phyloP scores from a whole-genome alignment of 2,888 invertebrate genomes.

The Formica aserva region DNA sequence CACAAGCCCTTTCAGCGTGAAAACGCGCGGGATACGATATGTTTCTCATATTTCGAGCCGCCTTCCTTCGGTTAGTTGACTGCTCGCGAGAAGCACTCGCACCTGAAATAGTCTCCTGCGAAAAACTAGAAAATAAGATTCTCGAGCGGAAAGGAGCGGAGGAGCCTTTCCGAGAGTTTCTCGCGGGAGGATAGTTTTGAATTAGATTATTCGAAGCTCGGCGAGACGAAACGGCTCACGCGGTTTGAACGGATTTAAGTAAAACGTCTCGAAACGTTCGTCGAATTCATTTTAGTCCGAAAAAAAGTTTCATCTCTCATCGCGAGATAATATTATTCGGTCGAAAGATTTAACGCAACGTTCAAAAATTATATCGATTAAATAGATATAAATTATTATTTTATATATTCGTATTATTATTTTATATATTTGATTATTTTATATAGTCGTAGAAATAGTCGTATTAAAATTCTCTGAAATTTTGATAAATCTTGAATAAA shows the following conservation, averaged over 20 bases:
- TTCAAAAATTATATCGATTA: not conserved
- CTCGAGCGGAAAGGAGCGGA: conserved; percentile 20
- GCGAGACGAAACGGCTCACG: not conserved
- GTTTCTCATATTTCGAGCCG: conserved; percentile 70
- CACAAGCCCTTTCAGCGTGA: conserved; percentile 59
- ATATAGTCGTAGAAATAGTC: no score
- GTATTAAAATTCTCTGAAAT: no score
- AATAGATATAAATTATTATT: no score
- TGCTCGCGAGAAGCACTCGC: conserved; percentile 18
- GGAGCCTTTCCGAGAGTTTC: conserved; percentile 13
- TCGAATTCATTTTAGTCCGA: conserved; percentile 9
- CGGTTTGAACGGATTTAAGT: conserved; percentile 18
- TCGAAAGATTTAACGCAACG: not conserved
- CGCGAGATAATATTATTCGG: not conserved
- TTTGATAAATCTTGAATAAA: conserved; percentile 1
- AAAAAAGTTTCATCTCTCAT: not conserved
- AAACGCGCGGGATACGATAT: conserved; percentile 64
- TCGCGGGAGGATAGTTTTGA: conserved; percentile 32
- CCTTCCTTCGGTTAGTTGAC: conserved; percentile 24
- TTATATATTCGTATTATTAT: no score
- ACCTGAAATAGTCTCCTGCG: conserved; percentile 30
- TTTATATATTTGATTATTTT: no score
- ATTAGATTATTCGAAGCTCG: conserved; percentile 28
- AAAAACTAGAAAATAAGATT: conserved; percentile 62
- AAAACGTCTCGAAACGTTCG: not conserved